Conservation (phyloP, 2,888 invertebrate species). For the Nomada ruficornis region DNA sequence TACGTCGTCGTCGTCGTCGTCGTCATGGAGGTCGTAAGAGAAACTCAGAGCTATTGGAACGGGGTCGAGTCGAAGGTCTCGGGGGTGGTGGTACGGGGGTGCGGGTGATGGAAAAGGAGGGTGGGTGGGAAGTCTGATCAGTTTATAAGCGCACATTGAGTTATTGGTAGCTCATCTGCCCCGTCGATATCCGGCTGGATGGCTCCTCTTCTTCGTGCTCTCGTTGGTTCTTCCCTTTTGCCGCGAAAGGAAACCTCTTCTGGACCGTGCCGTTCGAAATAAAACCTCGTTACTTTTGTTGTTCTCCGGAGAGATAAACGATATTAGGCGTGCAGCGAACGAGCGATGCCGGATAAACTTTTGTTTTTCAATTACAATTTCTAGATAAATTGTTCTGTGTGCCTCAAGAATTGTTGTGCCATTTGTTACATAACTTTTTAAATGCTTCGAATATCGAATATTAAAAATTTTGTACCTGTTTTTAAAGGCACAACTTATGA, state of each 20-base stretch:
- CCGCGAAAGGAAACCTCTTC: conserved; percentile 41
- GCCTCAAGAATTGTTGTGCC: not conserved
- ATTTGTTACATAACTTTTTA: not conserved
- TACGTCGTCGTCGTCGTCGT: conserved; percentile 72
- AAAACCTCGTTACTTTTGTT: conserved; percentile 44
- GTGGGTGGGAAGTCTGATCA: conserved; percentile 77
- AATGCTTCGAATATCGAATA: no score
- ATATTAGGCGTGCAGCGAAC: not conserved
- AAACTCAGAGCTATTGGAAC: conserved; percentile 72
- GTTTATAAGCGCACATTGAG: conserved; percentile 82
- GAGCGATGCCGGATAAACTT: not conserved
- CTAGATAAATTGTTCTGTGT: not conserved
- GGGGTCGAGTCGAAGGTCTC: conserved; percentile 68
- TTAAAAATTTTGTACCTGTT: no score
- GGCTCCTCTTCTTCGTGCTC: conserved; percentile 73
- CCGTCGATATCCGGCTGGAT: conserved; percentile 79
- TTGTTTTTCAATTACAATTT: not conserved
- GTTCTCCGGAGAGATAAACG: conserved; percentile 25
- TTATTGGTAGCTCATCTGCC: conserved; percentile 82
- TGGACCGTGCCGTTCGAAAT: conserved; percentile 23
- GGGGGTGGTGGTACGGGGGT: conserved; percentile 36
- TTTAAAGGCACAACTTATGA: no score
- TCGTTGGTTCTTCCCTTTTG: conserved; percentile 42
- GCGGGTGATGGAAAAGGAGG: conserved; percentile 33
- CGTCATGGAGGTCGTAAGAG: conserved; percentile 68